Conservation (phyloP, 2,888 invertebrate genomes). For the Ichneumoninae sp. region DNA sequence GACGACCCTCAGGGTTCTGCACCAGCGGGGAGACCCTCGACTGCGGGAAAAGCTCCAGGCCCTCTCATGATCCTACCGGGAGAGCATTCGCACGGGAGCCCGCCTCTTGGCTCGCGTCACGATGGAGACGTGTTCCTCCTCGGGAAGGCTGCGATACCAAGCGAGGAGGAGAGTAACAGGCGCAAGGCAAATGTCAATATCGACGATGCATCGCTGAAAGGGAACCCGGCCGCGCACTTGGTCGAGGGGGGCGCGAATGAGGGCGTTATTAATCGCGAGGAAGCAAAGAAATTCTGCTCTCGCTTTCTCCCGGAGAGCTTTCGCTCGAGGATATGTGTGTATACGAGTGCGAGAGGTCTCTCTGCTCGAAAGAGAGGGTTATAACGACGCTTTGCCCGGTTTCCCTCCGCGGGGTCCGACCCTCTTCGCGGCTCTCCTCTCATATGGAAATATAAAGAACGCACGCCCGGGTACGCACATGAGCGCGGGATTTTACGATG, state of each 20-base stretch:
- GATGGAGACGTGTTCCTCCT: conserved; percentile 50
- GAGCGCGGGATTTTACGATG: conserved; percentile 55
- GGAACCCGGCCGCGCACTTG: conserved; percentile 36
- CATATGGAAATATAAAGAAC: conserved; percentile 62
- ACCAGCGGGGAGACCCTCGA: conserved; percentile 55
- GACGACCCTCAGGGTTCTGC: conserved; percentile 59
- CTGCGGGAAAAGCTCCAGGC: conserved; percentile 34
- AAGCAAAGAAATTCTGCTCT: conserved; percentile 74
- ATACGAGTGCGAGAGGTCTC: conserved; percentile 26
- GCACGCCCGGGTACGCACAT: conserved; percentile 36
- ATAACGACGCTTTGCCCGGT: not conserved
- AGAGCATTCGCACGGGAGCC: conserved; percentile 35
- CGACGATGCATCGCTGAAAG: conserved; percentile 75
- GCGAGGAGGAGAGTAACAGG: conserved; percentile 59
- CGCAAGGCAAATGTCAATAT: conserved; percentile 83
- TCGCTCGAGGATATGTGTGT: conserved; percentile 16
- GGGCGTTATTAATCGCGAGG: conserved; percentile 82
- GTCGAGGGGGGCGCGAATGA: conserved; percentile 80
- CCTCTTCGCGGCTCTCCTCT: conserved; percentile 34
- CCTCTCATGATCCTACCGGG: conserved; percentile 18
- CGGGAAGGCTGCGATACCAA: conserved; percentile 13
- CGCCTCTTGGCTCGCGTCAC: conserved; percentile 15
- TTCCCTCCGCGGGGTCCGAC: conserved; percentile 18
- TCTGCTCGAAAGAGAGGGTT: not conserved
- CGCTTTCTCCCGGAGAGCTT: conserved; percentile 44